Evolutionary conservation across 2,113 vertebrate genomes (phyloP).

Genomic region (Tychaedon coryphoeus): DNA sequence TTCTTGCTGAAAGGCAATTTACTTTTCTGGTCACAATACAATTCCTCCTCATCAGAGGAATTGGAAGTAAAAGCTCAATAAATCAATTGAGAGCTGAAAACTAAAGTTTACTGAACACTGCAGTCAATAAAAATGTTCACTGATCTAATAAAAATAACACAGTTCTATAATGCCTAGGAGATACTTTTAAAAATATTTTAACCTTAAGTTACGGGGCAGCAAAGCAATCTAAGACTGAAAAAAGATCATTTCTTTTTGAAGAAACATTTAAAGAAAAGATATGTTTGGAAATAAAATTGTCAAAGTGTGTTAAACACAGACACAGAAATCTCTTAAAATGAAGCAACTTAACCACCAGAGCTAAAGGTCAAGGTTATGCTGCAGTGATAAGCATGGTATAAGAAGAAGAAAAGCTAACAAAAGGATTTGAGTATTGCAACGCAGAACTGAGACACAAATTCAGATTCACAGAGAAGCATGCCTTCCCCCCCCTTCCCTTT

Average conservation of each 20-base stretch:
- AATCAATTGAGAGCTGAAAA: conserved; percentile 77
- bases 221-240: background rate
- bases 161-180: conserved; percentile 43
- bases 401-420: conserved; percentile 62
- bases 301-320: conserved; percentile 42
- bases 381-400: conserved; percentile 40
- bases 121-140: conserved; percentile 69
- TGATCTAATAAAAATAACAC: conserved; percentile 65
- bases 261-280: conserved; percentile 19
- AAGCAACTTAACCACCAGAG: conserved; percentile 50
- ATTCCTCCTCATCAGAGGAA: conserved; percentile 57
- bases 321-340: conserved; percentile 36
- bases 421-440: conserved; percentile 33
- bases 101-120: conserved; percentile 67
- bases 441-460: conserved; percentile 54
- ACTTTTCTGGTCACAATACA: conserved; percentile 49
- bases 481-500: background rate
- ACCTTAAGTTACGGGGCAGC: background rate
- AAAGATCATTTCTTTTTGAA: conserved; percentile 29
- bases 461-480: conserved; percentile 43
- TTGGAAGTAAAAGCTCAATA: conserved; percentile 72
- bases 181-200: conserved; percentile 61
- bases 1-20: conserved; percentile 52
- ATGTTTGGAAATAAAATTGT: conserved; percentile 35
- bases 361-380: conserved; percentile 56